Conservation (phyloP, 1,140 invertebrate species). For the Rhagoletis zephyria region DNA sequence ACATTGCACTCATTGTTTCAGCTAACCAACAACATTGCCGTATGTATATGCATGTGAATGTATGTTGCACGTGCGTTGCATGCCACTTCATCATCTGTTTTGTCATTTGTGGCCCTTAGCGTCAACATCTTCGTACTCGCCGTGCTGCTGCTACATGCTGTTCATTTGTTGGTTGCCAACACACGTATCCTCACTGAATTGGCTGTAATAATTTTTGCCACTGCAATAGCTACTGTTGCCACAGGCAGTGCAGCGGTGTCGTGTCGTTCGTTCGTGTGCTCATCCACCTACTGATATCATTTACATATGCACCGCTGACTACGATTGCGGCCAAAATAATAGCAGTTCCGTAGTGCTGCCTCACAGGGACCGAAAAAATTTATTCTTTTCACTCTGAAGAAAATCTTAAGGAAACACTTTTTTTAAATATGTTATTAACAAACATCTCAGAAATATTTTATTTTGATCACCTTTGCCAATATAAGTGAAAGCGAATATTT, state of each 20-base stretch:
- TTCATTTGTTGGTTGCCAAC: neutral
- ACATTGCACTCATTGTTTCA: conserved; percentile 5
- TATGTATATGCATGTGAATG: too few species aligned
- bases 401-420: too few species aligned
- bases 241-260: neutral
- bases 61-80: neutral
- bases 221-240: conserved; percentile 1
- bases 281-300: neutral
- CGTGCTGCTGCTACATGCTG: neutral
- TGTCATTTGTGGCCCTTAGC: conserved; percentile 23
- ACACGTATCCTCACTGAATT: neutral
- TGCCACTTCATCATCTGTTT: neutral
- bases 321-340: too few species aligned
- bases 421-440: too few species aligned
- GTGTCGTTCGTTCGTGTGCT: neutral
- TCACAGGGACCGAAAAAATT: too few species aligned
- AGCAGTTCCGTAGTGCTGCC: too few species aligned
- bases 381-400: too few species aligned
- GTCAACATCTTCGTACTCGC: conserved; percentile 25
- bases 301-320: neutral
- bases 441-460: too few species aligned
- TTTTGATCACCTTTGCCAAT: too few species aligned
- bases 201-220: conserved; percentile 17
- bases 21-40: neutral
- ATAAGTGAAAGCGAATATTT: too few species aligned